Base-by-base conservation (phyloP, 2,797 vertebrate species). In the Neoniphon sammara region DNA sequence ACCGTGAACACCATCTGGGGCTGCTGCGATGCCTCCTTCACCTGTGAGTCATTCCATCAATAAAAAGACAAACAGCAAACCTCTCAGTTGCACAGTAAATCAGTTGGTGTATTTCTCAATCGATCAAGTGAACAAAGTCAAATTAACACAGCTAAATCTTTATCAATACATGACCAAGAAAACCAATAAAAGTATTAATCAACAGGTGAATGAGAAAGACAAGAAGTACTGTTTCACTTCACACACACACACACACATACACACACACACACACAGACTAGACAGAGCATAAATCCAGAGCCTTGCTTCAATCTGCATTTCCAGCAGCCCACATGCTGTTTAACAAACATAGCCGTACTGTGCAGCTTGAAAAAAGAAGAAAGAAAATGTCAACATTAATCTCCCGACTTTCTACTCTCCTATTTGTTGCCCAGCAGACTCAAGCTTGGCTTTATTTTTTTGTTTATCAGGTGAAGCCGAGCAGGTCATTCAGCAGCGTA, bases 1-100 rank as follows among this genome's bases (percentile, higher is more conserved):
- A 93, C 96, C 0, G 95, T 96, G 87, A 97, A 97, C 82, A 95
- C 94, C 95, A 94, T 96, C 94, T 97, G 96, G 0, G 97, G 95
- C 83, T 95, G 95, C 71, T 93, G 95, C 0, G 93, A 84, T 1
- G 94, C 91, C 46, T 95, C 95, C 66, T 97, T 96, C n/a, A 94
- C 96, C 97, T 99, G 92, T 21, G 42, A 70, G 23, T 50, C 21
- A 58, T 55, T 17, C 46, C 12, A 74, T 62, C 59, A 87, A 25
- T 76, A 59, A 56, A 58, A 21, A 59, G 55, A 23, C 34, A 59
- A 49, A 23, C 34, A 56, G 21, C 14, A 9, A 39, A 7, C 36
- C 34, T n/a, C 3, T 23, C 17, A 25, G 15, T 34, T n/a, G 25
- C 20, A 18, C 14, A 67, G 23, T 8, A 54, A 62, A 64, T 55